A percentile compares a stretch with the other conserved stretches of the same genome.
These are phyloP conservation scores for Coptodon rendalli DNA, from an alignment of 2,113 vertebrate genomes.

Conservation along the genomic window DNA sequence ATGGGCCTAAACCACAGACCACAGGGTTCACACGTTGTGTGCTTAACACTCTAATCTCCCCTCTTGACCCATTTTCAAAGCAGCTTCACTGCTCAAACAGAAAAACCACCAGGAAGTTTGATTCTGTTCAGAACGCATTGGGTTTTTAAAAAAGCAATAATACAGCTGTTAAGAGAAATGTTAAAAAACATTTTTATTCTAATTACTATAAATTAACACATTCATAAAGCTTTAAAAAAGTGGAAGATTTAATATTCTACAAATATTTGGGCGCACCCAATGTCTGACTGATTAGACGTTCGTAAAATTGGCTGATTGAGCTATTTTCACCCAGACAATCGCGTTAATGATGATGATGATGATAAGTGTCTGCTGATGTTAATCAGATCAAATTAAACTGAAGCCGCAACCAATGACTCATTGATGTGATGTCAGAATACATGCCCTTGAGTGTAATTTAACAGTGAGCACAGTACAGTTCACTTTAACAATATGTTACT, in stretches of 20 bases:
- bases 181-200: neutral
- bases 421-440: neutral
- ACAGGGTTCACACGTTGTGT: neutral
- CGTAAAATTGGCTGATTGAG: neutral
- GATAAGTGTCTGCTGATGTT: neutral
- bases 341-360: neutral
- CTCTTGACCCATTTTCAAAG: constrained; percentile 37
- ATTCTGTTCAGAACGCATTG: neutral
- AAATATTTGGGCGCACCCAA: neutral
- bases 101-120: neutral
- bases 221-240: neutral
- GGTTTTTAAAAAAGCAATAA: neutral
- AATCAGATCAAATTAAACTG: neutral
- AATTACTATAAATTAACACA: neutral
- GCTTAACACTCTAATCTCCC: constrained; percentile 3
- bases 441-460: neutral
- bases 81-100: neutral
- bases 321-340: neutral
- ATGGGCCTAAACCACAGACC: neutral
- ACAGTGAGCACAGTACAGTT: neutral
- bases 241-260: neutral
- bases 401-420: neutral
- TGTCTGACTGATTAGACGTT: neutral
- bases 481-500: neutral
- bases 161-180: neutral